Evolutionary conservation across 2,888 invertebrate genomes (phyloP), one percentile per base, ranked within the genome.

Genomic region (Pyrrhosoma nymphula): DNA sequence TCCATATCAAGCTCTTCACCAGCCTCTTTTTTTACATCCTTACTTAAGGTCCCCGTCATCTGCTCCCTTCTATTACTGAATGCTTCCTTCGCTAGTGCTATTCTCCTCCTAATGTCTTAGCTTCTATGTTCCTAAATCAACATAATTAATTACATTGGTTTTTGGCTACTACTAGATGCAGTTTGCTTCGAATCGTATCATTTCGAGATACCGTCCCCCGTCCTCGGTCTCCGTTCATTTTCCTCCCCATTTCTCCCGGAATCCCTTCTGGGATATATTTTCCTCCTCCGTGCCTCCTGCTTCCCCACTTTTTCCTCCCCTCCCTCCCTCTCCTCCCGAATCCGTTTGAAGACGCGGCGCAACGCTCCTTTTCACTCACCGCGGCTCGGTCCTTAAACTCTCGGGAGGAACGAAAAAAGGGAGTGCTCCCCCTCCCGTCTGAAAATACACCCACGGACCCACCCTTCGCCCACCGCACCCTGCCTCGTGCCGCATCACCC

Each of bases 361-460:
- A 93, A 63, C 60, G 91, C 60, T 63, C 35, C 56, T 63, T 47
- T 60, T 91, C 56, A 56, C 90, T 39, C 35, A 39, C 35, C 82
- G 35, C 8, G 26, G 69, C 12, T 82, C 82, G 82, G 30, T 82
- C 26, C 82, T 35, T 82, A 35, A 6, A 82, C 82, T 30, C 82
- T 30, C 30, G 20, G n/a, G 69, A 69, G 12, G 47, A 47, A 47
- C 47, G 2, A 47, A 47, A 47, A 47, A 47, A 8, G 47, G 8
- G 47, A 47, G 47, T 8, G 47, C 60, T 14, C 60, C 60, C 60
- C 60, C 60, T 60, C 20, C 60, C 20, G 63, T 91, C 91, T 16
- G 39, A 39, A 91, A 91, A 35, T 60, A 39, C 39, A 23, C 60
- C 2, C 60, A 60, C 16, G 16, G 1, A 23, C 14, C 18, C 8